phyloP scores from a whole-genome alignment of 2,797 vertebrate genomes.

The Darevskia nairensis region DNA sequence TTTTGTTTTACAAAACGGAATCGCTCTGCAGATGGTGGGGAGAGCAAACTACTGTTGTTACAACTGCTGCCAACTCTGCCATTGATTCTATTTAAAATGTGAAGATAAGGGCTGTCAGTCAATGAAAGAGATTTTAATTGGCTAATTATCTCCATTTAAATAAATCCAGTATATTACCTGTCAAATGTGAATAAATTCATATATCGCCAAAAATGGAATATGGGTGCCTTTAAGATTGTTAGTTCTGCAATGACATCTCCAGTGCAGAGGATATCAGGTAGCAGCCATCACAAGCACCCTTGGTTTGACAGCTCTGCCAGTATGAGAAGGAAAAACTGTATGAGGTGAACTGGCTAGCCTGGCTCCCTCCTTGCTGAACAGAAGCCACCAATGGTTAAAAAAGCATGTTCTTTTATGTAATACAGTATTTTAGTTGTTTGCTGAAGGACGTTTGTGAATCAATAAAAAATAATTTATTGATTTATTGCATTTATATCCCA shows the following conservation, averaged over 20 bases:
- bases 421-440: too few relatives aligned
- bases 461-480: too few relatives aligned
- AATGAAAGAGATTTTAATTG: neutral
- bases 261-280: too few relatives aligned
- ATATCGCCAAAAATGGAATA: neutral
- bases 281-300: too few relatives aligned
- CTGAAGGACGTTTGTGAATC: too few relatives aligned
- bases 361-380: neutral
- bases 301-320: too few relatives aligned
- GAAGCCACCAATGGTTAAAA: neutral
- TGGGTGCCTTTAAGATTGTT: neutral
- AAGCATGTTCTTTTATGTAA: neutral
- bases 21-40: neutral
- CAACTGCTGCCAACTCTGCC: neutral
- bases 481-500: too few relatives aligned
- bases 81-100: neutral
- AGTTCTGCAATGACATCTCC: too few relatives aligned
- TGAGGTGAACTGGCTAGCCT: too few relatives aligned
- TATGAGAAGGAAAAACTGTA: too few relatives aligned
- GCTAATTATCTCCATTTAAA: neutral
- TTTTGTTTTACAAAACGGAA: neutral
- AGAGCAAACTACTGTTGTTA: neutral
- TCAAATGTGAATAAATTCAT: neutral
- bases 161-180: neutral
- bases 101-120: neutral